phyloP scores from a whole-genome alignment of 2,797 vertebrate species.

The Acridotheres tristis region DNA sequence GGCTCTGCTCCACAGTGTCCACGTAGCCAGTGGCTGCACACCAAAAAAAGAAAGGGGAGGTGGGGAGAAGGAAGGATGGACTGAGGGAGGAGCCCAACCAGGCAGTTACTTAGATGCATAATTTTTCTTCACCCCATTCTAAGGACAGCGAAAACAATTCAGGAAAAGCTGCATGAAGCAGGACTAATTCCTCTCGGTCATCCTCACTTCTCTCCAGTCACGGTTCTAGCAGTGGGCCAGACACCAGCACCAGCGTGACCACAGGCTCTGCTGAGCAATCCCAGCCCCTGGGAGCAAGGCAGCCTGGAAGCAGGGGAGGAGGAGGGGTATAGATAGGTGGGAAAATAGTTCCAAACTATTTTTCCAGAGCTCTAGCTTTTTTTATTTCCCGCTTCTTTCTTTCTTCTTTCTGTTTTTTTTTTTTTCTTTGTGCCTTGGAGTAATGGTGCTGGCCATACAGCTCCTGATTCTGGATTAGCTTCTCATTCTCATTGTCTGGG shows the following conservation, averaged over 20 bases:
- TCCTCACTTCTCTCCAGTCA: neutral
- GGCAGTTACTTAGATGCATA: neutral
- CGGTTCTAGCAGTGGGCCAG: rapidly evolving
- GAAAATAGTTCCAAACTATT: neutral
- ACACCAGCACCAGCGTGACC: neutral
- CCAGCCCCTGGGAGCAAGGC: neutral
- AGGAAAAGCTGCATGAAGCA: neutral
- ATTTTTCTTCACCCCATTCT: constrained; percentile 9
- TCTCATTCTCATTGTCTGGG: neutral
- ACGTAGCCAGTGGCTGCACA: constrained; percentile 23
- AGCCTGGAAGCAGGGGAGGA: neutral
- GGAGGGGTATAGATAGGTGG: neutral
- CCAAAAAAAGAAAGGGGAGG: neutral
- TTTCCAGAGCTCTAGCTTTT: neutral
- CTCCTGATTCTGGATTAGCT: neutral
- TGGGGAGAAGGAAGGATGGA: neutral
- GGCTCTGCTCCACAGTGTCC: neutral
- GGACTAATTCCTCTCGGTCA: neutral
- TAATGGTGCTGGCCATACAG: neutral
- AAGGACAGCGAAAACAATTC: neutral
- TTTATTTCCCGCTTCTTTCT: too few relatives aligned
- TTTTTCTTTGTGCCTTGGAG: neutral
- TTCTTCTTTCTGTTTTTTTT: neutral
- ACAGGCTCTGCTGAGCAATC: neutral
- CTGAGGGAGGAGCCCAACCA: neutral